These are phyloP conservation scores for Smittia sp. DNA, from an alignment of 2,888 invertebrate genomes.

Conservation along the genomic window DNA sequence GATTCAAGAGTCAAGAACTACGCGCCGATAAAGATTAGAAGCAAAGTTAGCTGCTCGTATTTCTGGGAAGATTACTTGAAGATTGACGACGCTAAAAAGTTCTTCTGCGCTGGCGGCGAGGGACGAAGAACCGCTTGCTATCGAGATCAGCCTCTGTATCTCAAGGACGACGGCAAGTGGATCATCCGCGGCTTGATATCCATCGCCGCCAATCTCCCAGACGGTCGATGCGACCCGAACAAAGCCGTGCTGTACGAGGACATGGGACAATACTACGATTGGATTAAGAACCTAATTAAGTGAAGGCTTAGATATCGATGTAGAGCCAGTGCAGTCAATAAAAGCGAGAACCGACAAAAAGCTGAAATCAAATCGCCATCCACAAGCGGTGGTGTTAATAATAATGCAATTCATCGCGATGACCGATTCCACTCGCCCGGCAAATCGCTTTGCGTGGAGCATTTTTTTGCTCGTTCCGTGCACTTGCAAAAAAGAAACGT, in stretches of 20 bases:
- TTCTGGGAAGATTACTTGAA: background rate
- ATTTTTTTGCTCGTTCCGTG: background rate
- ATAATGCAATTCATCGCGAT: constrained; percentile 39
- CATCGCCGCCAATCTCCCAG: background rate
- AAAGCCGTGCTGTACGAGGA: background rate
- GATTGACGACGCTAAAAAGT: background rate
- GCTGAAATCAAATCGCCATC: background rate
- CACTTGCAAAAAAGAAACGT: constrained; percentile 16
- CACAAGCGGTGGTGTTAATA: constrained; percentile 33
- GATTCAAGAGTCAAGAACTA: background rate
- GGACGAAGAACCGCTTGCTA: background rate
- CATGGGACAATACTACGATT: background rate
- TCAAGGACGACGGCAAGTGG: background rate
- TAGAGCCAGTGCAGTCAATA: no score
- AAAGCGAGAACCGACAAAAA: background rate
- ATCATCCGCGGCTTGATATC: background rate
- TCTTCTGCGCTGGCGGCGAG: constrained; percentile 1
- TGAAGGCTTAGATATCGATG: background rate
- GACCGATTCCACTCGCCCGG: constrained; percentile 14
- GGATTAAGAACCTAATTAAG: background rate
- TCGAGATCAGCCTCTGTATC: background rate
- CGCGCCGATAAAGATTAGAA: background rate
- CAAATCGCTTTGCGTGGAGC: background rate
- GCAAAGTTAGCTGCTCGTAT: background rate
- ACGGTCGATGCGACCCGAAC: background rate